Evolutionary conservation across 2,113 vertebrate species (phyloP), one percentile per base, ranked within the genome.

Genomic region (Muscicapa adusta): DNA sequence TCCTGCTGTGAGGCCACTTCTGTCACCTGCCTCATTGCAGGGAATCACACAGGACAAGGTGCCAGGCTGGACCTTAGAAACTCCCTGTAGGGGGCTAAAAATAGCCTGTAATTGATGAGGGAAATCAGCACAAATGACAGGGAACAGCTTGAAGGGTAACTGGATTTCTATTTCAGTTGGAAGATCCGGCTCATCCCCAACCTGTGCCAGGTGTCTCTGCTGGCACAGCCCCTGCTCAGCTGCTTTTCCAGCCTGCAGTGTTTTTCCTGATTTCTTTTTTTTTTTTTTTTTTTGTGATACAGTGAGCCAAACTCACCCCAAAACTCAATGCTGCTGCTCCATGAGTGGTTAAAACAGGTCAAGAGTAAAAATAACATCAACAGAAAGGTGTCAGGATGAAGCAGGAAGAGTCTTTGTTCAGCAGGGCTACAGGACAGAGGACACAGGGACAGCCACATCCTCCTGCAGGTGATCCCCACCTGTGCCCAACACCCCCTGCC

Each of bases 401-500:
- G 60, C 0, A 56, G 57, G 57, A 38, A 33, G 72, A 36, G 34
- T 51, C 45, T 26, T 40, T 7, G 1, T 47, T 62, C 68, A 56
- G 70, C 6, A 80, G 22, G 56, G 43, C 75, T 67, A 47, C 51
- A 71, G 74, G 33, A 77, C 17, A 62, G n/a, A 85, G 89, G 79
- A 29, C 2, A 15, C 3, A 34, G n/a, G 33, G 15, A 43, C 24
- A 70, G 73, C 11, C 29, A 54, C 60, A 16, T 5, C 29, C 20
- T 28, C 5, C 74, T 31, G 60, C 80, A 83, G n/a, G 76, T 73
- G 73, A 93, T 67, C 85, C 91, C 36, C 79, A 94, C 85, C 89
- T 85, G 8, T 47, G 62, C 43, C 93, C 85, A 97, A 96, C 47
- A 88, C 78, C 72, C 89, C 91, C 56, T 80, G 89, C 89, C 9